phyloP scores from a whole-genome alignment of 2,888 invertebrate species.

The Parapristionchus giblindavisi region DNA sequence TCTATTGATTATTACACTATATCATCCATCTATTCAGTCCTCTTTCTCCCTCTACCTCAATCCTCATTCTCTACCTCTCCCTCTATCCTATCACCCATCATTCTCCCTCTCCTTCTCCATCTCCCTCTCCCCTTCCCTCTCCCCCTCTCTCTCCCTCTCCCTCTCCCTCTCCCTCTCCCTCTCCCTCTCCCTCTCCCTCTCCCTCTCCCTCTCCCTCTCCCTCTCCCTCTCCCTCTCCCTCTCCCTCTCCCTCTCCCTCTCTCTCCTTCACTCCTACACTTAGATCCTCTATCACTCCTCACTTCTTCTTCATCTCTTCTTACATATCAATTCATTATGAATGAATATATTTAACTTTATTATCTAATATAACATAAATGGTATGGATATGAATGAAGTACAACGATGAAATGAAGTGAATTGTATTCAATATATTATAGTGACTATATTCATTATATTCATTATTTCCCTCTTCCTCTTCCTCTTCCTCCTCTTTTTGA shows the following conservation, averaged over 20 bases:
- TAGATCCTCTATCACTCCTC: not conserved
- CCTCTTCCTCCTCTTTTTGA: constrained; percentile 17
- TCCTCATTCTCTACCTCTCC: not conserved
- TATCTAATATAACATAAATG: too few relatives aligned
- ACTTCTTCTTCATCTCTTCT: not conserved
- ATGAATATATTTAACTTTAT: too few relatives aligned
- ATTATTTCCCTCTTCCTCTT: not conserved
- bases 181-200: not conserved
- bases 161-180: not conserved
- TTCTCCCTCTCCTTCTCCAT: not conserved
- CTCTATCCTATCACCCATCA: not conserved
- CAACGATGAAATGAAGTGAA: too few relatives aligned
- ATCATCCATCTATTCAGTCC: not conserved
- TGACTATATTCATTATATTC: too few relatives aligned
- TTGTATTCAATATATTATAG: too few relatives aligned
- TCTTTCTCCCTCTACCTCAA: not conserved
- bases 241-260: not conserved
- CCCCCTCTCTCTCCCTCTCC: constrained; percentile 13
- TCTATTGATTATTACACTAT: too few relatives aligned
- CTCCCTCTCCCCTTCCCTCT: not conserved
- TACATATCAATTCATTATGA: not conserved
- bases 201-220: not conserved
- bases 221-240: not conserved
- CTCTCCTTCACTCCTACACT: constrained; percentile 1
- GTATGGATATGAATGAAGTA: too few relatives aligned